Evolutionary conservation across 2,888 invertebrate species (phyloP).

Genomic region (Mythimna lalbum): DNA sequence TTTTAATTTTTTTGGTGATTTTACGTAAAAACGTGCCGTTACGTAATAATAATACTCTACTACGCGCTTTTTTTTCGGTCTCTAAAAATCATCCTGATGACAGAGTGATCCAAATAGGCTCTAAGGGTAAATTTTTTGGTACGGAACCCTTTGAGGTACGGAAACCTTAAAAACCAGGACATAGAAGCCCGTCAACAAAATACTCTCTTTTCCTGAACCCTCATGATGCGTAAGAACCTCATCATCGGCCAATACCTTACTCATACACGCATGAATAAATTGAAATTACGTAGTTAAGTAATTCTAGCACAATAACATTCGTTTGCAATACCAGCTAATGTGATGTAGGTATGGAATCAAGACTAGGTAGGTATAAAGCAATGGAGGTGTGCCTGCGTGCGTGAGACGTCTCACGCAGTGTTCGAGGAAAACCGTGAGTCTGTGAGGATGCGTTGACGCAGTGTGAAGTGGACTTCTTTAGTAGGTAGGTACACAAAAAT

Average conservation of each 20-base stretch:
- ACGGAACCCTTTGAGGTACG: no score
- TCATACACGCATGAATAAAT: conserved; percentile 14
- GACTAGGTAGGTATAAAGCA: conserved; percentile 2
- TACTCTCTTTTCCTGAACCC: background rate
- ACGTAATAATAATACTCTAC: no score
- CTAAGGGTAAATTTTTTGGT: no score
- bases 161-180: no score
- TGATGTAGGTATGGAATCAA: conserved; percentile 13
- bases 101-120: no score
- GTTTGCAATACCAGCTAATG: conserved; percentile 38
- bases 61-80: no score
- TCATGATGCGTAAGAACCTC: conserved; percentile 12
- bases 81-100: no score
- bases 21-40: no score
- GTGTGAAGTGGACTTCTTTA: background rate
- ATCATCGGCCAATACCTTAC: conserved; percentile 6
- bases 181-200: no score
- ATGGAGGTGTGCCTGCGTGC: background rate
- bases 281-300: conserved; percentile 32
- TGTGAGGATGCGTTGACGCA: background rate
- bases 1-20: no score
- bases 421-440: conserved; percentile 45
- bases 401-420: conserved; percentile 43
- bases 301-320: conserved; percentile 28
- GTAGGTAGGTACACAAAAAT: background rate